These are phyloP conservation scores for Rhagium mordax DNA, from an alignment of 2,888 invertebrate genomes.

Conservation along the genomic window DNA sequence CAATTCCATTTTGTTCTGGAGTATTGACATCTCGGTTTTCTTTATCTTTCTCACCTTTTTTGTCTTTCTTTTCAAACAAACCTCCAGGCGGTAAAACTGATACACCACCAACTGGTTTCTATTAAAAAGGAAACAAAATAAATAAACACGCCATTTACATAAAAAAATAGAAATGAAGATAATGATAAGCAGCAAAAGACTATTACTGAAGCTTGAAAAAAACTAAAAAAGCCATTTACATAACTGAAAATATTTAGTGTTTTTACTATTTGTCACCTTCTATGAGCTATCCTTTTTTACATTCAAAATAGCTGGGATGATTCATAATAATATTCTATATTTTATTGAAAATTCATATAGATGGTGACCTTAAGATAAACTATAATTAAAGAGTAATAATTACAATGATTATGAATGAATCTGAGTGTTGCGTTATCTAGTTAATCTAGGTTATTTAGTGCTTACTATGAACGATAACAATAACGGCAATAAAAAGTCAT, in stretches of 20 bases:
- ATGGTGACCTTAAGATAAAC: neutral
- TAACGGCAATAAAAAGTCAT: too few species aligned
- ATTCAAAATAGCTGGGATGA: neutral
- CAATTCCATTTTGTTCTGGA: slow-evolving; percentile 67
- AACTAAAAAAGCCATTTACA: slow-evolving; percentile 33
- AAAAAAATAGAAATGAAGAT: neutral
- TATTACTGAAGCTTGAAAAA: slow-evolving; percentile 35
- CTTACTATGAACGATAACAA: neutral
- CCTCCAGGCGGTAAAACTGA: slow-evolving; percentile 84
- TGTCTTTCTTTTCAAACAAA: slow-evolving; percentile 73
- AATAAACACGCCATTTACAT: neutral
- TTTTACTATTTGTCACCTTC: neutral
- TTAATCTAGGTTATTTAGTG: neutral
- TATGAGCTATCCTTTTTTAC: slow-evolving; percentile 9
- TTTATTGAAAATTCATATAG: neutral
- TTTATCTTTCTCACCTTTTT: slow-evolving; percentile 75
- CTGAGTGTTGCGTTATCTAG: neutral
- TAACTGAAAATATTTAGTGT: slow-evolving; percentile 9
- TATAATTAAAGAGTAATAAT: neutral
- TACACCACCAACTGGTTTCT: slow-evolving; percentile 90
- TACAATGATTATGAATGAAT: neutral
- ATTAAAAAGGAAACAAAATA: slow-evolving; percentile 31
- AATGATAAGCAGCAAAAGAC: slow-evolving; percentile 43
- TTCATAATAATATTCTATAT: neutral
- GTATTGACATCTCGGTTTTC: slow-evolving; percentile 69